Conservation (phyloP, 2,113 vertebrate genomes). For the Silurus glanis region DNA sequence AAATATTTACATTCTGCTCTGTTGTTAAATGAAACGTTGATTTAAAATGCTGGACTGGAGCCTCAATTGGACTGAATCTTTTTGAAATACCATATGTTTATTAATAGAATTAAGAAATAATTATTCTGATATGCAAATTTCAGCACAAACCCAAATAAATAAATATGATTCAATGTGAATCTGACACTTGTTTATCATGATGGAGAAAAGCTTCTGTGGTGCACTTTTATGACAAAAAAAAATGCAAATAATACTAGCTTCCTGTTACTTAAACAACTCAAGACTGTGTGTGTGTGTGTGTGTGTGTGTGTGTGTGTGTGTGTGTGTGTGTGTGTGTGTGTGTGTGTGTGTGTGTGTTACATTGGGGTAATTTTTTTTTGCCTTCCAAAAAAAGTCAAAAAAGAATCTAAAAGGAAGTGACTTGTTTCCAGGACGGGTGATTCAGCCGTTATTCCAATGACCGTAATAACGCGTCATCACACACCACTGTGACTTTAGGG, state of each 20-base stretch:
- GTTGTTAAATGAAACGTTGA: background rate
- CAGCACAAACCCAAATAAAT: background rate
- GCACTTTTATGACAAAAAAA: background rate
- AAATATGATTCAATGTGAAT: background rate
- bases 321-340: slow-evolving; percentile 59
- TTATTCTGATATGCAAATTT: background rate
- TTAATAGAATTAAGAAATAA: background rate
- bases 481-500: slow-evolving; percentile 59
- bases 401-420: slow-evolving; percentile 66
- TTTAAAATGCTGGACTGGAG: background rate
- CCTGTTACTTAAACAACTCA: background rate
- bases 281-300: background rate
- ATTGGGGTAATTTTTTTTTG: slow-evolving; percentile 51
- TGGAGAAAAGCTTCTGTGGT: background rate
- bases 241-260: background rate
- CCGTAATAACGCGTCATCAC: slow-evolving; percentile 55
- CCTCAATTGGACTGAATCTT: background rate
- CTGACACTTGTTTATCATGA: background rate
- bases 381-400: slow-evolving; percentile 7
- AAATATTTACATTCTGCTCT: background rate
- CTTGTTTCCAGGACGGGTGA: slow-evolving; percentile 65
- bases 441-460: slow-evolving; percentile 67
- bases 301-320: background rate
- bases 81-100: background rate
- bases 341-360: slow-evolving; percentile 49